These are phyloP conservation scores for Lordiphosa clarofinis DNA, from an alignment of 1,140 invertebrate genomes.

Conservation along the genomic window DNA sequence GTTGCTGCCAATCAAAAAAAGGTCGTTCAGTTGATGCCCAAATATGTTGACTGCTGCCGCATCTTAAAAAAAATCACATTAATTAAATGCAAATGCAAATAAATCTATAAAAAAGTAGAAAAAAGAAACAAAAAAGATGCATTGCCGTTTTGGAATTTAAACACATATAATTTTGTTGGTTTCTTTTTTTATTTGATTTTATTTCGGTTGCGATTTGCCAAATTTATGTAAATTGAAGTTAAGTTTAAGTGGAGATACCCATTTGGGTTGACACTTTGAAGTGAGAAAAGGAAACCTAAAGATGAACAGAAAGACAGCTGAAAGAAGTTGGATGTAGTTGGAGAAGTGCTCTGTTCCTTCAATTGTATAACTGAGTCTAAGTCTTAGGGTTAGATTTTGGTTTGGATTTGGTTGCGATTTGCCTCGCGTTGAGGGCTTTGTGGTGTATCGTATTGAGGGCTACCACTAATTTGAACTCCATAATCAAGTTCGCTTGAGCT, in stretches of 20 bases:
- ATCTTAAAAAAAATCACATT: slow-evolving; percentile 37
- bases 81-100: slow-evolving; percentile 74
- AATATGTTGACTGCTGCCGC: slow-evolving; percentile 26
- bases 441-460: too few relatives aligned
- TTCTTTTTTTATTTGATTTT: slow-evolving; percentile 6
- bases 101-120: slow-evolving; percentile 51
- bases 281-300: too few relatives aligned
- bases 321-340: too few relatives aligned
- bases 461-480: too few relatives aligned
- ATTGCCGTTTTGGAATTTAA: slow-evolving; percentile 49
- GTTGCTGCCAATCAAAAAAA: slow-evolving; percentile 72
- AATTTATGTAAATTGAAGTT: slow-evolving; percentile 58
- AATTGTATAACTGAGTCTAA: too few relatives aligned
- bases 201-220: slow-evolving; percentile 47
- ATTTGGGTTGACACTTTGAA: neutral
- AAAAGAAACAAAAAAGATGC: slow-evolving; percentile 51
- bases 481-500: too few relatives aligned
- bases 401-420: too few relatives aligned
- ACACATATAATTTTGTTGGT: neutral
- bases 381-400: too few relatives aligned
- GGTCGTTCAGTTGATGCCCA: slow-evolving; percentile 70
- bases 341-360: too few relatives aligned
- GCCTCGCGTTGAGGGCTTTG: too few relatives aligned
- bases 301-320: too few relatives aligned
- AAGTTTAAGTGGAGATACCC: neutral